phyloP scores from a whole-genome alignment of 2,888 invertebrate species.

The Lepidochitona cinerea region DNA sequence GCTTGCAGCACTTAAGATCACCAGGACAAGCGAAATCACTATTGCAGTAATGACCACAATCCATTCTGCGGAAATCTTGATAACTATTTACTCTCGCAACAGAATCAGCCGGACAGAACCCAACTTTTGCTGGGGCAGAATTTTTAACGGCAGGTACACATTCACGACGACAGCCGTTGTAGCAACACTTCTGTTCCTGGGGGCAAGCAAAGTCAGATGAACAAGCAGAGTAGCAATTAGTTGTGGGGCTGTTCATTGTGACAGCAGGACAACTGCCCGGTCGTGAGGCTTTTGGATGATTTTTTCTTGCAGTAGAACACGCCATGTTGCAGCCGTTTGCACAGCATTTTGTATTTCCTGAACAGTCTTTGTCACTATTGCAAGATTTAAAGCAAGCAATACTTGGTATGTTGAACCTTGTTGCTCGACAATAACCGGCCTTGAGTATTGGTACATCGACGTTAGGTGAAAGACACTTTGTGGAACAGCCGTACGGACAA shows the following conservation, averaged over 20 bases:
- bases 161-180: neutral
- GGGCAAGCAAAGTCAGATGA: neutral
- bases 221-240: neutral
- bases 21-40: neutral
- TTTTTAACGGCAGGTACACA: neutral
- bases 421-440: neutral
- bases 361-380: neutral
- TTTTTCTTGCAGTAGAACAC: neutral
- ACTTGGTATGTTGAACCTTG: neutral
- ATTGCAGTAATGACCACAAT: neutral
- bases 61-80: neutral
- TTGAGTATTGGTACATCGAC: neutral
- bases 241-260: neutral
- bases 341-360: neutral
- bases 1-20: neutral
- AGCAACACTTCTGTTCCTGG: neutral
- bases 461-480: neutral
- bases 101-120: neutral
- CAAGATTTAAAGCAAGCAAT: neutral
- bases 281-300: neutral
- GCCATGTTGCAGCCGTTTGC: neutral
- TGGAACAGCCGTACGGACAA: neutral
- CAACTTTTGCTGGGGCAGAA: neutral
- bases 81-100: neutral
- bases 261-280: neutral